Evolutionary conservation across 2,113 vertebrate species (phyloP).

Genomic region (Mormoops blainvillei): DNA sequence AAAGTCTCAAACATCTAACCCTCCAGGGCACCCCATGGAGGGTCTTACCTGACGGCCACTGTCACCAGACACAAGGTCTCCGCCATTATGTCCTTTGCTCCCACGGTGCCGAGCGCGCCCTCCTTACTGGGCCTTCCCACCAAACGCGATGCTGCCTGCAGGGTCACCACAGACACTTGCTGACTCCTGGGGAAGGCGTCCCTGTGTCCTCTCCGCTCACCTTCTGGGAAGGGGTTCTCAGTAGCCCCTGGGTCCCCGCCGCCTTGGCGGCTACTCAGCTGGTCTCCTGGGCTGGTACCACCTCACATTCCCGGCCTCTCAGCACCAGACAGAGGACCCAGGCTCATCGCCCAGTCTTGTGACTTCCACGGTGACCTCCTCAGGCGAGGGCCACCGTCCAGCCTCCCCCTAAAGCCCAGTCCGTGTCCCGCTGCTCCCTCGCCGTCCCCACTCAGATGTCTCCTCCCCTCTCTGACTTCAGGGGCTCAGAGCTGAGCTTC

Average conservation of each 20-base stretch:
- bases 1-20: background rate
- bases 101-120: accelerated
- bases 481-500: too few species aligned
- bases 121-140: background rate
- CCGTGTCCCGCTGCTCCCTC: background rate
- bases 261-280: background rate
- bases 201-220: background rate
- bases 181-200: background rate
- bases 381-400: background rate
- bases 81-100: background rate
- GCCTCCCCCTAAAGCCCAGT: background rate
- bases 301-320: accelerated
- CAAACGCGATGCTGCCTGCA: background rate
- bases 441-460: background rate
- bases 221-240: background rate
- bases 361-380: background rate
- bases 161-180: background rate
- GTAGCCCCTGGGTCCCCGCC: too few species aligned
- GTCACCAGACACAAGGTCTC: background rate
- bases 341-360: background rate
- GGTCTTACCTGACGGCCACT: background rate
- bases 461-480: background rate
- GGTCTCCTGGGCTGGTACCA: background rate
- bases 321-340: background rate
- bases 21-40: background rate